Evolutionary conservation across 2,113 vertebrate species (phyloP), one percentile per base, ranked within the genome.

Genomic region (Gnathonemus echidnorhynchus): DNA sequence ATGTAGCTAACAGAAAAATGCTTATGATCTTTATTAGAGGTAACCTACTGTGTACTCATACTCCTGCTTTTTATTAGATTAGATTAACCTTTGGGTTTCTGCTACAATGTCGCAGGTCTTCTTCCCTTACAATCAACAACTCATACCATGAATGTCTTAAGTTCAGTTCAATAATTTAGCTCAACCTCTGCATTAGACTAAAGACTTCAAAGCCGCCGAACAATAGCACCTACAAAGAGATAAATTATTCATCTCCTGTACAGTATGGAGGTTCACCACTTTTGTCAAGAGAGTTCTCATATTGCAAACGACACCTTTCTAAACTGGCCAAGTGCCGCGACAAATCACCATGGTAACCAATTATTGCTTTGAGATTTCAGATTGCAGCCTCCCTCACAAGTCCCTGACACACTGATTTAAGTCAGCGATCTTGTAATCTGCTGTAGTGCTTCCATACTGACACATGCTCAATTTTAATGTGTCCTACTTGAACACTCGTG

Each of bases 291-390:
- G 50, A 53, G n/a, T 24, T 35, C 86, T 50, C 11, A 53, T 31
- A 35, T 35, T 87, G 50, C n/a, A 53, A 21, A 27, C 6, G n/a
- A 50, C 49, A 35, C 50, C 86, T 35, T 53, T 53, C 74, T 84
- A 52, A 42, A 27, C 42, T 31, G 27, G 27, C 83, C 35, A 27
- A 31, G 35, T 83, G 48, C 74, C 27, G 50, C 3, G 9, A 11
- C 56, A 45, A 10, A 84, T 89, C 52, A 89, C 88, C 88, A 89
- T 89, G 88, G 88, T 56, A 83, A 89, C 88, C 74, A 80, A 89
- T 49, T 83, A 50, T 35, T 56, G 74, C 88, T 83, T 89, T 52
- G 88, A 53, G 88, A 89, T 53, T 31, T 87, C 11, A 56, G 86
- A 35, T 53, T 35, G 86, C 86, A 52, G 86, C 49, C 50, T 87